Conservation (phyloP, 2,888 invertebrate species). For the Desoria tigrina region DNA sequence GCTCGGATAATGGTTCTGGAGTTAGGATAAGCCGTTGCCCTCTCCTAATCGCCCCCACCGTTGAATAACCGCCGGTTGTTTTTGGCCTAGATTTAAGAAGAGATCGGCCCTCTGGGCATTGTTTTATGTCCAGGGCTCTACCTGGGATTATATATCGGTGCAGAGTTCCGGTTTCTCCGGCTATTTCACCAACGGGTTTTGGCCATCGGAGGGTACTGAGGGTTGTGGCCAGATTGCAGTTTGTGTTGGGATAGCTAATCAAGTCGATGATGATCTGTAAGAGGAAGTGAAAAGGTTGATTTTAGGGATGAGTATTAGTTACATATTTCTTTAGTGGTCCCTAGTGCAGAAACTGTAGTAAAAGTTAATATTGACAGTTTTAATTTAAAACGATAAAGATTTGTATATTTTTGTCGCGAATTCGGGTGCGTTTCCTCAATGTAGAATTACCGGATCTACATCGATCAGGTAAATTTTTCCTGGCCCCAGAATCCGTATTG, state of each 20-base stretch:
- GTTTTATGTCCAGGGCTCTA: constrained; percentile 17
- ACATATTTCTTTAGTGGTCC: too few relatives aligned
- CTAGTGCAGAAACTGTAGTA: too few relatives aligned
- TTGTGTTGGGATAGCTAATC: constrained; percentile 45
- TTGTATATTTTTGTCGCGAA: too few relatives aligned
- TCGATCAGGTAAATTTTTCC: too few relatives aligned
- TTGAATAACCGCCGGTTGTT: constrained; percentile 55
- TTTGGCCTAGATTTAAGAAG: constrained; percentile 23
- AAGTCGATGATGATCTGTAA: constrained; percentile 56
- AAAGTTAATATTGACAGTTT: too few relatives aligned
- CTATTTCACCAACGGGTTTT: constrained; percentile 15
- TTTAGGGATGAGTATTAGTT: too few relatives aligned
- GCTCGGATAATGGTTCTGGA: constrained; percentile 48
- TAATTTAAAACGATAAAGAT: too few relatives aligned
- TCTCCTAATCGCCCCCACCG: constrained; percentile 56
- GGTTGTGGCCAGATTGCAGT: constrained; percentile 31
- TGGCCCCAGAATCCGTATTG: too few relatives aligned
- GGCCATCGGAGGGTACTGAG: constrained; percentile 4
- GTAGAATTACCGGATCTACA: too few relatives aligned
- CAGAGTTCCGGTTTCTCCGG: constrained; percentile 29
- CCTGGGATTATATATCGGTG: constrained; percentile 36
- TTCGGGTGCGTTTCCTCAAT: too few relatives aligned
- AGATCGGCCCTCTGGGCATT: constrained; percentile 19
- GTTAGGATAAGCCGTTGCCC: constrained; percentile 54
- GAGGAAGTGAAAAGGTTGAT: constrained; percentile 31